Base-by-base conservation (phyloP, 2,797 vertebrate species). In the Halcyon leucocephala region DNA sequence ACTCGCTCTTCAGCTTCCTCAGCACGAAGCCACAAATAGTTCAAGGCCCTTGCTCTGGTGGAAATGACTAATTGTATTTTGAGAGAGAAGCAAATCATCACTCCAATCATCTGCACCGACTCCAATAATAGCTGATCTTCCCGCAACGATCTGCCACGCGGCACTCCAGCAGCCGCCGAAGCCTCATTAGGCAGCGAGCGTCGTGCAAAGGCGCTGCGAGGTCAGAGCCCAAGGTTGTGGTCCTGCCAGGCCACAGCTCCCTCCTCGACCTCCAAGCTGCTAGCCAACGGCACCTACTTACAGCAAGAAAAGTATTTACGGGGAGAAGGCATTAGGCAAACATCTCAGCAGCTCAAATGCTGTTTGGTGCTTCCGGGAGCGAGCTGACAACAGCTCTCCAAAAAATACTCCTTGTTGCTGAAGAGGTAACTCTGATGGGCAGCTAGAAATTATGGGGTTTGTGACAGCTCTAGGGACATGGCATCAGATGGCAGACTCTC, bases 101-200 rank as follows among this genome's bases (percentile, higher is more conserved):
- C 65, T 57, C 54, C 5, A 54, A 89, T 95, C 84, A 84, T 84
- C 83, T 58, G 58, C 77, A 82, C 62, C 48, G 22, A 28, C 70
- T 94, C 94, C 89, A 91, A 70, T 84, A 92, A 87, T 67, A 93
- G 89, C 94, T 52, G 85, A 85, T 91, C 74, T 79, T 49, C 80
- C 81, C 29, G 49, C 71, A 70, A 29, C 20, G 52, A 58, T 73
- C 88, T 79, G 83, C 91, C 89, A 9, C 12, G 9, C 86, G 49
- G 66, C 66, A 12, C 69, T 48, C 25, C 24, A 49, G 61, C 81
- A 42, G 70, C 84, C 28, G 57, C 77, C 79, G 26, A 14, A 86
- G 91, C 91, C 82, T 95, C 91, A 25, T 88, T 74, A 89, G 86
- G 91, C 96, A 94, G 55, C 37, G 64, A 85, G 80, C 14, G 8